Conservation (phyloP, 2,888 invertebrate species). For the Strigamia transsilvanica region DNA sequence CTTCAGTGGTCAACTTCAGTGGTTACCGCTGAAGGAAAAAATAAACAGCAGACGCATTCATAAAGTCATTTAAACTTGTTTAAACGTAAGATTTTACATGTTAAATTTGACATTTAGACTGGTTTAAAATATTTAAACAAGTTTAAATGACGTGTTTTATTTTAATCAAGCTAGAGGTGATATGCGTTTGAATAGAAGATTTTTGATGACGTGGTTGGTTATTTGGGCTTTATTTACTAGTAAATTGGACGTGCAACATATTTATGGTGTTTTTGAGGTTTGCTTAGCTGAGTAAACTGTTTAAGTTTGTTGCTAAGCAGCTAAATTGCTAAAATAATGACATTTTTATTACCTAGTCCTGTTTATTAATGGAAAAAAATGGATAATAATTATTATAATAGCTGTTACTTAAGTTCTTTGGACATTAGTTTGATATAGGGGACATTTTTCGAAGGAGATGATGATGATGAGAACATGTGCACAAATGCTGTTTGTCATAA, state of each 20-base stretch:
- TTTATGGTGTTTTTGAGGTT: neutral
- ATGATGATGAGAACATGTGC: constrained; percentile 13
- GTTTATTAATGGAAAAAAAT: neutral
- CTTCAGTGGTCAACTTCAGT: no score
- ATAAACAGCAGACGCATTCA: no score
- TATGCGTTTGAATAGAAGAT: no score
- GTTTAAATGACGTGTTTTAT: no score
- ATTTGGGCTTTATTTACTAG: neutral
- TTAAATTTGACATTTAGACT: no score
- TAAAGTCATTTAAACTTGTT: no score
- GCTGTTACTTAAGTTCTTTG: no score
- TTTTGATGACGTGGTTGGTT: neutral
- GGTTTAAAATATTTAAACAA: no score
- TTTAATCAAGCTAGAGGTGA: no score
- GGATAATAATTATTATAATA: no score
- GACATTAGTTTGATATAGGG: neutral
- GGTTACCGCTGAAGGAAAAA: no score
- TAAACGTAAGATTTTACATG: no score
- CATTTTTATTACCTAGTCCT: neutral
- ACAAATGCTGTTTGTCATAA: neutral
- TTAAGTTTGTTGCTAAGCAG: neutral
- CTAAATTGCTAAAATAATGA: neutral
- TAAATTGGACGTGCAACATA: neutral
- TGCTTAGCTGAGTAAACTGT: neutral
- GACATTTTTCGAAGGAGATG: neutral